Evolutionary conservation across 2,888 invertebrate species (phyloP), one percentile per base, ranked within the genome.

Genomic region (Cataglyphis cursor): DNA sequence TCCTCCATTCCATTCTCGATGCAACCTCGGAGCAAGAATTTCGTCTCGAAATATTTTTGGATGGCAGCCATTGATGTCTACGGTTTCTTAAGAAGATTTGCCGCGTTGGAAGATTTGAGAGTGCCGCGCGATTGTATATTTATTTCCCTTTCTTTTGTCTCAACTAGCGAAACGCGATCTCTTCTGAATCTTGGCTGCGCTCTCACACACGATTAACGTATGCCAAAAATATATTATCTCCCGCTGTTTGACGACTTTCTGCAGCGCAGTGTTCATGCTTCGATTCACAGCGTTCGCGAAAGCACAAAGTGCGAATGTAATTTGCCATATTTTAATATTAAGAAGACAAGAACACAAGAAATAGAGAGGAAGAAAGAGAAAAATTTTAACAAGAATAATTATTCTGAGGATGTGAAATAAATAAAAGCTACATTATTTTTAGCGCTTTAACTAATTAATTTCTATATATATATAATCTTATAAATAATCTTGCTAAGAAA

Each of bases 21-120:
- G 88, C 84, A 85, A 87, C 81, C 28, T 28, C 75, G n/a, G n/a
- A 51, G 31, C 73, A 59, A 48, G 73, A 83, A 86, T 86, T 84
- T 82, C 76, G 75, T 81, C 81, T 80, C n/a, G 86, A 75, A 89
- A 90, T 89, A 90, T 90, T 90, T 89, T 90, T 90, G 90, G 90
- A 90, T 86, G 83, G 81, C 84, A 88, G 90, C 90, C 90, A 89
- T 84, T 81, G 68, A 38, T 61, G 84, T 82, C 74, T 82, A 48
- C 84, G 64, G 54, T 72, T 31, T 57, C 59, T 24, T 62, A 65
- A 75, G 48, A 83, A 72, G 24, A 72, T 80, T 57, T 62, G 61
- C 72, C 66, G 44, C 80, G 66, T 74, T 76, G 84, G 81, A 78
- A 78, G 81, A 48, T 61, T 81, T 59, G 78, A 89, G 24, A 89